Evolutionary conservation across 2,113 vertebrate species (phyloP), one percentile per base, ranked within the genome.

Genomic region (Illadopsis cleaveri): DNA sequence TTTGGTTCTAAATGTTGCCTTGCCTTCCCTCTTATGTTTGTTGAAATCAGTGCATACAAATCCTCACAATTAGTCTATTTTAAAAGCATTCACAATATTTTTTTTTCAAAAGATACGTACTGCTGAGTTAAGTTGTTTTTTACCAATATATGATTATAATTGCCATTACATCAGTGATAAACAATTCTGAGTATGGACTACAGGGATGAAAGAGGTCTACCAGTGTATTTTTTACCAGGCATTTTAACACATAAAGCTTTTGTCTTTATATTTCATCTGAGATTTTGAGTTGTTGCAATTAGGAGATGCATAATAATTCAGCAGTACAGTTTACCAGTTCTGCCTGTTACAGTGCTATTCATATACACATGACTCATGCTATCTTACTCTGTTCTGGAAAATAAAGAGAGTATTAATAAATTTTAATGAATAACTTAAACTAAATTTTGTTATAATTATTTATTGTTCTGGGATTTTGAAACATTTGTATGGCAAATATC

Each of bases 381-480:
- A 8, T 69, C 48, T 91, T 50, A n/a, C 16, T 50, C 40, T 75
- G 11, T 28, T 80, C 81, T 60, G 80, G 45, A 86, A 89, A 81
- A 70, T 45, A 56, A 90, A 90, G 22, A 58, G 2, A 68, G 48
- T 79, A n/a, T 58, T 69, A 27, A 45, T 68, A 48, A 33, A 77
- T 77, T 73, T 56, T 81, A 91, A 40, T 69, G 11, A 90, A 79
- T 50, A 90, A 79, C 17, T 69, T 92, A 53, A 60, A 60, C 25
- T 71, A 62, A 77, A 82, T 87, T 93, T 33, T 13, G 13, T 61
- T 69, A 77, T 14, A 90, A 71, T 60, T 82, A 91, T 82, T 76
- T 93, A 60, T 82, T 71, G 78, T 86, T 90, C 33, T n/a, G 24
- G 86, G 28, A 78, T 65, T 90, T 77, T 85, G 82, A 84, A 93